Evolutionary conservation across 2,113 vertebrate species (phyloP).

Genomic region (Cinclus cinclus): DNA sequence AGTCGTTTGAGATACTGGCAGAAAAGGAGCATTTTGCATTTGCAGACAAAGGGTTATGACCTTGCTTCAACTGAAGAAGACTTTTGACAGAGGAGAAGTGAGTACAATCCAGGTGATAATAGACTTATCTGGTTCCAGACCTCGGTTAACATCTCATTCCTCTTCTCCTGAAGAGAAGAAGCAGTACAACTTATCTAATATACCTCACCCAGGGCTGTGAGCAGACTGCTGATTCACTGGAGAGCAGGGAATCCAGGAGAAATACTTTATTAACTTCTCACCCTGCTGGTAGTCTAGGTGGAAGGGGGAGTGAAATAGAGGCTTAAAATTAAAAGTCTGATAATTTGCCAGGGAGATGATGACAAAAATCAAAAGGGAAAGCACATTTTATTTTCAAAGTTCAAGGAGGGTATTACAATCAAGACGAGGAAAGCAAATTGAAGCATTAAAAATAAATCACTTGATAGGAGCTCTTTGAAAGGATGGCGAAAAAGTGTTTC

Average conservation of each 20-base stretch:
- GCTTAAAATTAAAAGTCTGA: constrained; percentile 48
- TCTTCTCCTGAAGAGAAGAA: neutral
- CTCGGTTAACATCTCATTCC: neutral
- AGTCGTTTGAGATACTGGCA: neutral
- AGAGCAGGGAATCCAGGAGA: neutral
- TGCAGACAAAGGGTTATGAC: neutral
- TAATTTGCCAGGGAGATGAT: constrained; percentile 55
- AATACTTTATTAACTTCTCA: constrained; percentile 7
- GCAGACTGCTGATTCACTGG: neutral
- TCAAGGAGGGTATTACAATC: constrained; percentile 68
- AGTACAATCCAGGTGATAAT: neutral
- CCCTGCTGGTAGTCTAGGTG: neutral
- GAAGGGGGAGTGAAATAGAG: neutral
- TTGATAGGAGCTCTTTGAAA: constrained; percentile 25
- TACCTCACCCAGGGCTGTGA: neutral
- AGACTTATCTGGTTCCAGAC: neutral
- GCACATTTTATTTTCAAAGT: constrained; percentile 59
- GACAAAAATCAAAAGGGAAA: constrained; percentile 62
- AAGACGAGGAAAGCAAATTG: constrained; percentile 58
- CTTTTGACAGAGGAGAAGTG: neutral
- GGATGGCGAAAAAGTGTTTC: neutral
- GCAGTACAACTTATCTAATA: neutral
- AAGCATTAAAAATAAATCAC: constrained; percentile 60
- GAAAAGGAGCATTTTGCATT: neutral
- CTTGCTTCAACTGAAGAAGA: neutral